phyloP scores from a whole-genome alignment of 1,140 invertebrate species.

The Drosophila repleta region DNA sequence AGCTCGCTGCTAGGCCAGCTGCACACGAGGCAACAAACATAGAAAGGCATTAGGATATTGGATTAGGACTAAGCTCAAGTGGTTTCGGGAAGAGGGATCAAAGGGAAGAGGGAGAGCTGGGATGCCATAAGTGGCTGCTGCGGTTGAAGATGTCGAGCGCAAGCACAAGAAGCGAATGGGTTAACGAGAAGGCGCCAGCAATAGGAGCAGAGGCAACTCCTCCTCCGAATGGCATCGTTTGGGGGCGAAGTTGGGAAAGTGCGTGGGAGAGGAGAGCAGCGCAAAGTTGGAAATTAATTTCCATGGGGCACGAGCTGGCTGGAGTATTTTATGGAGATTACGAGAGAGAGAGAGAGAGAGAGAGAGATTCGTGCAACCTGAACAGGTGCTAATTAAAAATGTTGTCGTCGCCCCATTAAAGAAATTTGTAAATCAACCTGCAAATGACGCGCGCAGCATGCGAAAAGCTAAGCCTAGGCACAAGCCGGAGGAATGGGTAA shows the following conservation, averaged over 20 bases:
- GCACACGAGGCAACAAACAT: constrained; percentile 44
- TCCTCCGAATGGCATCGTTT: constrained; percentile 47
- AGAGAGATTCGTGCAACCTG: constrained; percentile 24
- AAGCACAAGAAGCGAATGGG: constrained; percentile 24
- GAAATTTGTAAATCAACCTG: constrained; percentile 76
- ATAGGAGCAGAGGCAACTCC: not conserved
- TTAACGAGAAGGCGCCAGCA: constrained; percentile 5
- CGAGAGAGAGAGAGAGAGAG: constrained; percentile 25
- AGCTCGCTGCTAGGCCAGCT: constrained; percentile 25
- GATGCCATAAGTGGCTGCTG: constrained; percentile 32
- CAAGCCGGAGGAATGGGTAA: not conserved
- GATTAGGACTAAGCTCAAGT: constrained; percentile 36
- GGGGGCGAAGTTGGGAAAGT: constrained; percentile 46
- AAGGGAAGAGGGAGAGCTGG: not conserved
- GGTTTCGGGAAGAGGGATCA: not conserved
- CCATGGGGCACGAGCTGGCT: constrained; percentile 28
- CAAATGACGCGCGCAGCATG: constrained; percentile 55
- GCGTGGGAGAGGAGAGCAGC: constrained; percentile 31
- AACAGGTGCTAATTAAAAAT: constrained; percentile 81
- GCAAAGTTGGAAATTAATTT: constrained; percentile 68
- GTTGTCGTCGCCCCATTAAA: constrained; percentile 75
- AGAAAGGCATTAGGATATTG: constrained; percentile 63
- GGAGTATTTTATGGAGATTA: constrained; percentile 67
- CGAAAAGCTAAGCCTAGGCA: constrained; percentile 26
- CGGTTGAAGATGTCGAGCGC: constrained; percentile 33